A percentile compares a stretch with the other conserved stretches of the same genome.
phyloP scores from a whole-genome alignment of 2,113 vertebrate genomes.

The Coptodon rendalli region DNA sequence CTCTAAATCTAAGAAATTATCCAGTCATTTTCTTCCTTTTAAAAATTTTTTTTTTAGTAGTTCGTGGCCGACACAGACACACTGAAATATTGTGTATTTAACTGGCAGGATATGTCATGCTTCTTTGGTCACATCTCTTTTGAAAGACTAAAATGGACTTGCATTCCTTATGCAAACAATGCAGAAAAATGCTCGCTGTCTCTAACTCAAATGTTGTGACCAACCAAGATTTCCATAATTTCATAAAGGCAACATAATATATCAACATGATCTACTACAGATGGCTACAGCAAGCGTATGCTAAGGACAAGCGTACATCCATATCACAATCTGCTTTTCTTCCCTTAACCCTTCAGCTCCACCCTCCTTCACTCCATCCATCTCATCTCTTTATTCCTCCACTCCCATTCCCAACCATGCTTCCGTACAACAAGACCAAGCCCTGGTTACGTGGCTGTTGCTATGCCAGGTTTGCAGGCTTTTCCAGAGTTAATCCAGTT shows the following conservation, averaged over 20 bases:
- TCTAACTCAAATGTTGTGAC: not conserved
- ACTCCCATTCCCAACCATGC: slow-evolving; percentile 13
- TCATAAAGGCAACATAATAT: not conserved
- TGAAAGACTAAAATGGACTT: not conserved
- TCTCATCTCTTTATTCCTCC: slow-evolving; percentile 27
- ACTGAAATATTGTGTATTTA: not conserved
- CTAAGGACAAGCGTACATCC: not conserved
- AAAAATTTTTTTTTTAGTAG: fast-evolving
- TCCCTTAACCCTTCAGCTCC: not conserved
- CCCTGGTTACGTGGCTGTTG: slow-evolving; percentile 51
- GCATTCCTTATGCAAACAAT: not conserved
- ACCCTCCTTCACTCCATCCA: slow-evolving; percentile 9
- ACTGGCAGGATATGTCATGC: not conserved
- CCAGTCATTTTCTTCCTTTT: not conserved
- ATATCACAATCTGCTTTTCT: not conserved
- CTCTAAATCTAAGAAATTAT: not conserved
- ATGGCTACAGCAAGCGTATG: not conserved
- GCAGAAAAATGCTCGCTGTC: not conserved
- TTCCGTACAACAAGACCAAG: slow-evolving; percentile 25
- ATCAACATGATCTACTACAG: not conserved
- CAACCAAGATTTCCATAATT: not conserved
- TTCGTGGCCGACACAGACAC: not conserved
- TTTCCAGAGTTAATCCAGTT: slow-evolving; percentile 3
- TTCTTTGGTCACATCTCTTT: not conserved
- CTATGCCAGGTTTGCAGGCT: slow-evolving; percentile 33